phyloP scores from a whole-genome alignment of 1,140 invertebrate genomes.

The Dysdera silvatica region DNA sequence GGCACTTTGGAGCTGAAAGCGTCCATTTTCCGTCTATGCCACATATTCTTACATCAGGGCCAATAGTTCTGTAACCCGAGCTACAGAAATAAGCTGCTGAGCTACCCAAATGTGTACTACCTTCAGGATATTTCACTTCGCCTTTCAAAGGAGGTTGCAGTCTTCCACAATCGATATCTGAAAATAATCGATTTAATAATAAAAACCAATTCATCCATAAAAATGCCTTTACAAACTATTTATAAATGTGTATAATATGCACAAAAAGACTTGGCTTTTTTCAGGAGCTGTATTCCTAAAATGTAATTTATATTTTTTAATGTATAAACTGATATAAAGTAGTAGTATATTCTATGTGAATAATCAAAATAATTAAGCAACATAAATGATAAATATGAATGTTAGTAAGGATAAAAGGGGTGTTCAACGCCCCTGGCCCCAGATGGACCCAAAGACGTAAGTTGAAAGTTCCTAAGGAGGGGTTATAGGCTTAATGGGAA shows the following conservation, averaged over 20 bases:
- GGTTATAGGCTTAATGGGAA: too few relatives aligned
- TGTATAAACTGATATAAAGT: background rate
- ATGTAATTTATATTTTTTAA: background rate
- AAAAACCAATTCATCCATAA: background rate
- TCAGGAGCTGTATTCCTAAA: background rate
- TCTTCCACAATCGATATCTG: conserved; percentile 74
- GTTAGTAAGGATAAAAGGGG: too few relatives aligned
- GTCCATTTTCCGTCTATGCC: conserved; percentile 70
- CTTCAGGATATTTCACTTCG: conserved; percentile 62
- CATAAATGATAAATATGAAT: too few relatives aligned
- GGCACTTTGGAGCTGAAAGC: conserved; percentile 71
- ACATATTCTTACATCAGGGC: conserved; percentile 52
- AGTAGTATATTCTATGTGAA: too few relatives aligned
- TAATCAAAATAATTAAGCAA: too few relatives aligned
- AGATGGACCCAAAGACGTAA: too few relatives aligned
- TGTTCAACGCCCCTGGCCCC: too few relatives aligned
- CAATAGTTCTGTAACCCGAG: conserved; percentile 65
- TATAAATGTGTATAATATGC: too few relatives aligned
- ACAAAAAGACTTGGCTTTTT: too few relatives aligned
- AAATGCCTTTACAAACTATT: background rate
- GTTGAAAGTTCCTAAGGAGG: too few relatives aligned
- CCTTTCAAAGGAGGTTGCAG: conserved; percentile 71
- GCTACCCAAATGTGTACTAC: conserved; percentile 68
- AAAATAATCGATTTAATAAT: too few relatives aligned
- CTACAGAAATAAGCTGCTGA: conserved; percentile 67